Conservation (phyloP, 2,888 invertebrate species). For the Cinara cedri region DNA sequence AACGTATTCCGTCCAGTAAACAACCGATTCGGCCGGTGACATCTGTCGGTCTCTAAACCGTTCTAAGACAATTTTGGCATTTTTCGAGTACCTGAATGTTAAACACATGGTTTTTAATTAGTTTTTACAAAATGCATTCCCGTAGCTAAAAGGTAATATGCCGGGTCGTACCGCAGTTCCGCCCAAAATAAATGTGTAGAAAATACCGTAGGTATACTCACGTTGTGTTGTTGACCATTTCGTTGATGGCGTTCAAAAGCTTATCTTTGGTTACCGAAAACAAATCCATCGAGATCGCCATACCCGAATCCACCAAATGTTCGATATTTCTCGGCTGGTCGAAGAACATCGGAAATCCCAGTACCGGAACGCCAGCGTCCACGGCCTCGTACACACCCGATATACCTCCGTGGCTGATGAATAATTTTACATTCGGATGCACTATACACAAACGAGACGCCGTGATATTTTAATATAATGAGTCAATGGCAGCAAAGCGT, state of each 20-base stretch:
- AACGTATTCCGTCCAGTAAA: conserved; percentile 47
- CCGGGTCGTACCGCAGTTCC: no score
- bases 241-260: not conserved
- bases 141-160: no score
- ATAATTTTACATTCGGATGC: conserved; percentile 32
- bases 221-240: conserved; percentile 17
- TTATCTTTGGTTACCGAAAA: not conserved
- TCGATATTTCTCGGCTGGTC: conserved; percentile 31
- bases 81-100: conserved; percentile 22
- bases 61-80: conserved; percentile 26
- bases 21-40: conserved; percentile 28
- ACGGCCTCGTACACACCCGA: conserved; percentile 26
- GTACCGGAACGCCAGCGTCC: conserved; percentile 8
- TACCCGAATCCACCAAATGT: conserved; percentile 23
- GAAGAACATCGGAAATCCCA: conserved; percentile 22
- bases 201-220: not conserved
- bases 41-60: conserved; percentile 38
- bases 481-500: no score
- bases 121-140: not conserved
- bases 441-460: not conserved
- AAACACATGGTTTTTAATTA: no score
- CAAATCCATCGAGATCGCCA: conserved; percentile 28
- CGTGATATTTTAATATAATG: no score
- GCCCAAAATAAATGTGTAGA: no score
- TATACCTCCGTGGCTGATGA: conserved; percentile 34